Evolutionary conservation across 2,888 invertebrate species (phyloP), one percentile per base, ranked within the genome.

Genomic region (Habrosyne pyritoides): DNA sequence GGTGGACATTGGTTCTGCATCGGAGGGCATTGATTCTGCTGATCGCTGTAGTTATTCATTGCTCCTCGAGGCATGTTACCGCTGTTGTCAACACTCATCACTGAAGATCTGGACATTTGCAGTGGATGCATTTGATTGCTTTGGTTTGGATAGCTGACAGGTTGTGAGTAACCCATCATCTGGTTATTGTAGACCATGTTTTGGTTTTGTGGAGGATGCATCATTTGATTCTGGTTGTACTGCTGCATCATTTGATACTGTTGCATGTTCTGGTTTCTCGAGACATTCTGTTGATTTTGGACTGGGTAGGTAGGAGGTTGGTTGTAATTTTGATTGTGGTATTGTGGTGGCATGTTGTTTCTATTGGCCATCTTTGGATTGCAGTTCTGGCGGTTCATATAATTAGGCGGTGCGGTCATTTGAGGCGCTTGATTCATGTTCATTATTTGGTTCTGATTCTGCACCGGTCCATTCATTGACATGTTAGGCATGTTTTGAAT

Each of bases 61-160:
- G 79, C 78, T 0, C 89, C 90, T 57, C 91, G 74, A 58, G 77
- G 83, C 84, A 89, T 87, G 56, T 87, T 89, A 0, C 86, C 89
- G 56, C 89, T 91, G 64, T 87, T 91, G 57, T 92, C 91, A 0
- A 91, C 91, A 56, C 92, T 92, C 92, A 92, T 92, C 52, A 89
- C 74, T 0, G 92, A 92, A 2, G 91, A 91, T 57, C 91, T 83
- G 0, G 91, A 92, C 84, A 91, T 86, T 73, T 91, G 91, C 69
- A 89, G 67, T 1, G 82, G 85, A 69, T 91, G 84, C 75, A 89
- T 85, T 57, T 87, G 90, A 53, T 77, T 84, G 48, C 68, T 79
- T 69, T 86, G 89, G 60, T 82, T 85, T 0, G 73, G 70, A 60
- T 90, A 91, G 58, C 73, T 86, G 22, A 79, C 69, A 0, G 75